Evolutionary conservation across 2,888 invertebrate species (phyloP).

Genomic region (Lutraria lutraria): DNA sequence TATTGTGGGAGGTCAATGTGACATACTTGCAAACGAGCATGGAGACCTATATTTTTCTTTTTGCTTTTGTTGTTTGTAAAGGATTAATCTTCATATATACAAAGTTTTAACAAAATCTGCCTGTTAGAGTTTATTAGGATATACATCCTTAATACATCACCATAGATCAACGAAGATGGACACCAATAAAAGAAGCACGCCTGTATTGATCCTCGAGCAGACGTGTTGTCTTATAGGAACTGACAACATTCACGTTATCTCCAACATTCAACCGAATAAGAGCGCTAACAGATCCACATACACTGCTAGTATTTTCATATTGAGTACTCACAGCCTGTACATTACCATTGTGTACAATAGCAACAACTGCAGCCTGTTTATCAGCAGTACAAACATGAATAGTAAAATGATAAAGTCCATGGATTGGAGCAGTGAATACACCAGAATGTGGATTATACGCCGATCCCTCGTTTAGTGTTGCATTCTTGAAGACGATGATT

Average conservation of each 20-base stretch:
- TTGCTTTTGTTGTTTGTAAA: too few species aligned
- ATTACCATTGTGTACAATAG: background rate
- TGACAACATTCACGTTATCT: background rate
- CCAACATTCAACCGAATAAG: background rate
- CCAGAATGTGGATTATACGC: background rate
- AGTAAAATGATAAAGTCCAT: constrained; percentile 16
- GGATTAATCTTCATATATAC: too few species aligned
- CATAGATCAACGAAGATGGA: background rate
- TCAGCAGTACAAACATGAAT: background rate
- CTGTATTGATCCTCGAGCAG: background rate
- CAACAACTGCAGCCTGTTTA: background rate
- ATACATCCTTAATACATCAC: too few species aligned
- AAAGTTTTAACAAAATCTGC: too few species aligned
- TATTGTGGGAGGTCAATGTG: too few species aligned
- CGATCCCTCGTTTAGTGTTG: background rate
- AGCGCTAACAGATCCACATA: constrained; percentile 7
- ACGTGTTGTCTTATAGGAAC: background rate
- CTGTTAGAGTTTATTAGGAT: too few species aligned
- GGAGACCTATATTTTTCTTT: too few species aligned
- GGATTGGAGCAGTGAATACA: background rate
- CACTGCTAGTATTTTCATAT: background rate
- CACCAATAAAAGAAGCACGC: background rate
- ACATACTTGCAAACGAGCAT: too few species aligned
- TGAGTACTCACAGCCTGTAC: background rate
- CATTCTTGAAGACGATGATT: background rate